Evolutionary conservation across 2,888 invertebrate species (phyloP).

Genomic region (Apodemia duryi): DNA sequence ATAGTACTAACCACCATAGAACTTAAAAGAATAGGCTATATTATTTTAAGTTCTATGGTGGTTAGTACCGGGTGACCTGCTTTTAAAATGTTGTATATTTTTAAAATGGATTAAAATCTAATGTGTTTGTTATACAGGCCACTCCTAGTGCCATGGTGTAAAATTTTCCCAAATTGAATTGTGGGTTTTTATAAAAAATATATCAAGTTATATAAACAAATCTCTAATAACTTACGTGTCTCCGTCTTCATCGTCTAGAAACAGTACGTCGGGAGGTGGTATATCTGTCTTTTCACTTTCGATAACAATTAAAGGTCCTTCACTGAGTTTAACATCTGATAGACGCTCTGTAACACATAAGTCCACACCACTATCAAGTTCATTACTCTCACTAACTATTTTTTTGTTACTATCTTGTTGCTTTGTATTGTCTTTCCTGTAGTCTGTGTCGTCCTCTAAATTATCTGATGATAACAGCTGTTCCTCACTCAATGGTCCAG

Average conservation of each 20-base stretch:
- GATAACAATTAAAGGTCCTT: conserved; percentile 37
- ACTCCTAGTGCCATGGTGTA: too few species aligned
- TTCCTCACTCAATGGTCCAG: conserved; percentile 45
- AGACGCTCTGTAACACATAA: conserved; percentile 81
- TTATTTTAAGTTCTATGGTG: too few species aligned
- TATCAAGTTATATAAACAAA: conserved; percentile 21
- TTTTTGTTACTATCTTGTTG: conserved; percentile 38
- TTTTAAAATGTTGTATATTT: too few species aligned
- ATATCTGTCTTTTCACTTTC: conserved; percentile 35
- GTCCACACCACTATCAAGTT: conserved; percentile 81
- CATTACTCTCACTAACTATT: conserved; percentile 42
- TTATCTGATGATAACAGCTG: conserved; percentile 35
- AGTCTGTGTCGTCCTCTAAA: conserved; percentile 23
- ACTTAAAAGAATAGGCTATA: too few species aligned
- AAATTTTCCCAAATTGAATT: too few species aligned
- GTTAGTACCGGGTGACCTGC: too few species aligned
- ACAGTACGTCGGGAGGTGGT: conserved; percentile 82
- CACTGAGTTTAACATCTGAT: conserved; percentile 70
- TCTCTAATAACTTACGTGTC: conserved; percentile 86
- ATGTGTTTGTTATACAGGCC: too few species aligned
- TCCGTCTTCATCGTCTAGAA: conserved; percentile 89
- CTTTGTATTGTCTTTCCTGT: conserved; percentile 23
- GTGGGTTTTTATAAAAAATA: too few species aligned
- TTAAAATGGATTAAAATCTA: too few species aligned
- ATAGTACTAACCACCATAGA: too few species aligned